phyloP scores from a whole-genome alignment of 2,888 invertebrate species.

The Alitta virens region DNA sequence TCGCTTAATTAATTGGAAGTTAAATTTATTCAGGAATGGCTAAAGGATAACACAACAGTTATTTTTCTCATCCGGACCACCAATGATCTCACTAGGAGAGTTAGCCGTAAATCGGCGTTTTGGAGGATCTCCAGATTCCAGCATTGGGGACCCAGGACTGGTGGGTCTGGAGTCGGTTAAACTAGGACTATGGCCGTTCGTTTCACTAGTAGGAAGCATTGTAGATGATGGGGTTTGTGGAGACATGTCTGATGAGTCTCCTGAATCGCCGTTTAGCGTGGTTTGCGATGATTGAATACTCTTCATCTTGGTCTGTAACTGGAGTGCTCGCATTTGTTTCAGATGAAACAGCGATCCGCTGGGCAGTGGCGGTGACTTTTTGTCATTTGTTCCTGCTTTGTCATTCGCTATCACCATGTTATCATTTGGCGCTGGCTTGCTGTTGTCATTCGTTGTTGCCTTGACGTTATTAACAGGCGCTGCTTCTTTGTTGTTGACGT shows the following conservation, averaged over 20 bases:
- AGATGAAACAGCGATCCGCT: conserved; percentile 81
- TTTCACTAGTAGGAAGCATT: neutral
- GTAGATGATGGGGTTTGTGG: too few relatives aligned
- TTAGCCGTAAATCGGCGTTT: conserved; percentile 9
- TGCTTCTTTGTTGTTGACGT: neutral
- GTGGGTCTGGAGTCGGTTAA: neutral
- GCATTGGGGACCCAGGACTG: neutral
- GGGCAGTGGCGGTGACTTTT: conserved; percentile 1
- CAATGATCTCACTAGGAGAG: conserved; percentile 11
- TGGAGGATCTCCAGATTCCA: conserved; percentile 5
- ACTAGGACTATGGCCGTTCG: conserved; percentile 10
- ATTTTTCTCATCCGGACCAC: conserved; percentile 9
- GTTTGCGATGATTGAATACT: neutral
- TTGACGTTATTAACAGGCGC: neutral
- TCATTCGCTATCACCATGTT: too few relatives aligned
- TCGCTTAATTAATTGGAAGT: too few relatives aligned
- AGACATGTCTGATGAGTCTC: too few relatives aligned
- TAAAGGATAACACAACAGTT: conserved; percentile 13
- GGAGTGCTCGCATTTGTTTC: conserved; percentile 76
- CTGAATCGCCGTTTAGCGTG: too few relatives aligned
- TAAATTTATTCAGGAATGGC: neutral
- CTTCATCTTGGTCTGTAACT: conserved; percentile 23
- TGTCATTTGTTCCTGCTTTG: neutral
- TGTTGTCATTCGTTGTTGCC: too few relatives aligned
- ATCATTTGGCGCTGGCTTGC: too few relatives aligned